Conservation (phyloP, 23 tunicate genomes). For the Corella eumyota region DNA sequence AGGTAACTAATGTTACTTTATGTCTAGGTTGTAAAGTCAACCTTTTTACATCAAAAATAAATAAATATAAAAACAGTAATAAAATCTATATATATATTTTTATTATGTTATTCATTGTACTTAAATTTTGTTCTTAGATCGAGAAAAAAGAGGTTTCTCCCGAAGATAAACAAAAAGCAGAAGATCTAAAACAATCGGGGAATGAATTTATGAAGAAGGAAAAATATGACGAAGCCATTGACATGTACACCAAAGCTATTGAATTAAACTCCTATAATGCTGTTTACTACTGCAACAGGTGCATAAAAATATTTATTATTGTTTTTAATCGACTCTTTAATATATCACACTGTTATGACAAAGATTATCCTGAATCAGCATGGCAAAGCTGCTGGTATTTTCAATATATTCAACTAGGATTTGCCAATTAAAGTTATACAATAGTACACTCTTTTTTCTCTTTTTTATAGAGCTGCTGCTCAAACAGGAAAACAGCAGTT, state of each 20-base stretch:
- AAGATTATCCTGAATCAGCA: too few species aligned
- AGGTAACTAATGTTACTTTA: too few species aligned
- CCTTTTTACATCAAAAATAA: too few species aligned
- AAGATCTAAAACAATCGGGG: constrained; percentile 55
- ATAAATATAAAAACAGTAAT: too few species aligned
- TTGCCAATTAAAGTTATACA: too few species aligned
- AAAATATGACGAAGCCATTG: constrained; percentile 72
- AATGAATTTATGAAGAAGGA: constrained; percentile 74
- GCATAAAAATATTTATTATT: background rate
- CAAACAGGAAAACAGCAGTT: constrained; percentile 62
- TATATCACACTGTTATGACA: too few species aligned
- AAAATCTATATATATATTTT: too few species aligned
- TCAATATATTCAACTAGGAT: background rate
- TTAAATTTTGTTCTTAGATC: background rate
- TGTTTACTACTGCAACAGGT: constrained; percentile 90
- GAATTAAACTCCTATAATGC: constrained; percentile 57
- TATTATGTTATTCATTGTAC: too few species aligned
- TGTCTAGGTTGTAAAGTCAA: too few species aligned
- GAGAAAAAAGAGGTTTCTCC: constrained; percentile 6
- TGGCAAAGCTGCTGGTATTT: background rate
- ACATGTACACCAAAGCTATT: constrained; percentile 73
- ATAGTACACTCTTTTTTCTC: background rate
- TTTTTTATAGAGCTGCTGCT: constrained; percentile 77
- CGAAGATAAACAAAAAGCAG: constrained; percentile 47
- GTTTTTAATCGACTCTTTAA: too few species aligned